A percentile compares a stretch with the other conserved stretches of the same genome.
phyloP scores from a whole-genome alignment of 2,888 invertebrate species.

The Cryptus armator region DNA sequence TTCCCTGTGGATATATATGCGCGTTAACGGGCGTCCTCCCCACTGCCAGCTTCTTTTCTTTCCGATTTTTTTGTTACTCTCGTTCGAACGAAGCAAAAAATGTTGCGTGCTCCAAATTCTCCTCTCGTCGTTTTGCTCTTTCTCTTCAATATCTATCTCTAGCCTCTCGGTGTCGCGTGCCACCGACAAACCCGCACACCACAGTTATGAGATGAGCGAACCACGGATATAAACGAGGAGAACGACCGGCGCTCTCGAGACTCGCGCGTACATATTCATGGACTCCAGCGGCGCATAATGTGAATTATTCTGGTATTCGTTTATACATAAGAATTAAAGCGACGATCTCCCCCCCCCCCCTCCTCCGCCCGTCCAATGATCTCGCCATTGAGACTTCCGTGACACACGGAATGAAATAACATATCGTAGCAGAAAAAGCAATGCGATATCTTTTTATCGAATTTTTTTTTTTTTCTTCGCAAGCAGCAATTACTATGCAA shows the following conservation, averaged over 20 bases:
- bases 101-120: constrained; percentile 73
- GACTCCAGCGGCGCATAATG: constrained; percentile 66
- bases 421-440: not conserved
- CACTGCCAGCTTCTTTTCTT: constrained; percentile 19
- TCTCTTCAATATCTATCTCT: constrained; percentile 50
- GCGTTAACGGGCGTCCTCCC: constrained; percentile 18
- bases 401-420: constrained; percentile 57
- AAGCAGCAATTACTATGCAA: no score
- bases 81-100: constrained; percentile 70
- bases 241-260: constrained; percentile 34
- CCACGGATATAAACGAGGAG: constrained; percentile 29
- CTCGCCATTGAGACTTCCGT: constrained; percentile 50
- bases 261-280: constrained; percentile 65
- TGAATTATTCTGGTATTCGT: constrained; percentile 67
- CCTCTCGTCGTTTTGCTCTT: constrained; percentile 39
- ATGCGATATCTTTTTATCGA: not conserved
- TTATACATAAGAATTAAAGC: constrained; percentile 67
- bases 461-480: constrained; percentile 23
- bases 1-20: constrained; percentile 14
- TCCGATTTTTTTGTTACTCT: constrained; percentile 16
- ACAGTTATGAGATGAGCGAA: constrained; percentile 43
- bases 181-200: constrained; percentile 46
- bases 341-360: constrained; percentile 17
- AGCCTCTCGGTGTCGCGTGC: constrained; percentile 64
- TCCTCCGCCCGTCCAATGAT: constrained; percentile 49